Evolutionary conservation across 2,888 invertebrate species (phyloP).

Genomic region (Galerucella pusilla): DNA sequence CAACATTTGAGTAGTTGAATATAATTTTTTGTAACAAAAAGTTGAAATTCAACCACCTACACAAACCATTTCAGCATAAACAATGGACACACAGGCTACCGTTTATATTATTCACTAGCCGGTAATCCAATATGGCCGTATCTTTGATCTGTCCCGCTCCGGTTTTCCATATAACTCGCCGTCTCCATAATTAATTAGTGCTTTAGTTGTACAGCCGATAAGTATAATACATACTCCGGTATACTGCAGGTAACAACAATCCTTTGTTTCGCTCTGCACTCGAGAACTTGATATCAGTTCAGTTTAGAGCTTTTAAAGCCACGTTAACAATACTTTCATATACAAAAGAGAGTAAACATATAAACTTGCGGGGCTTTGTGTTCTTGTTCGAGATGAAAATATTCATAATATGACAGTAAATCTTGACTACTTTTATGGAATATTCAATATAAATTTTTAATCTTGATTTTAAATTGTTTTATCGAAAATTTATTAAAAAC

Average conservation of each 20-base stretch:
- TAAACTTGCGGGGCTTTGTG: neutral
- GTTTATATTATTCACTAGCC: slow-evolving; percentile 58
- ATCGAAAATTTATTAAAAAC: too few species aligned
- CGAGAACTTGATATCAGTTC: slow-evolving; percentile 43
- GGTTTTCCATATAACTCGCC: slow-evolving; percentile 58
- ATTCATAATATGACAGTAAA: neutral
- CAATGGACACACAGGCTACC: slow-evolving; percentile 57
- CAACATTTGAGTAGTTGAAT: neutral
- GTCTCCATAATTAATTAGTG: slow-evolving; percentile 59
- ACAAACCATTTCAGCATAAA: slow-evolving; percentile 50
- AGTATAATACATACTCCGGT: slow-evolving; percentile 48
- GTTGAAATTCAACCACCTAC: slow-evolving; percentile 39
- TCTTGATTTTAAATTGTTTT: too few species aligned
- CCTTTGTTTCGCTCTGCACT: slow-evolving; percentile 46
- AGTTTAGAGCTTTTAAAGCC: slow-evolving; percentile 24
- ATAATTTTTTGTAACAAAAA: slow-evolving; percentile 18
- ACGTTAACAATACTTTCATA: slow-evolving; percentile 30
- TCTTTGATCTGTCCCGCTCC: slow-evolving; percentile 60
- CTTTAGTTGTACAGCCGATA: slow-evolving; percentile 48
- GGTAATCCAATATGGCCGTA: slow-evolving; percentile 59
- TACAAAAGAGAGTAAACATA: slow-evolving; percentile 21
- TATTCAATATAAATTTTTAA: neutral
- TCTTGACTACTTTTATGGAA: neutral
- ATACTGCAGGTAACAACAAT: slow-evolving; percentile 47
- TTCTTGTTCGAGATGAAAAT: neutral